Evolutionary conservation across 2,888 invertebrate genomes (phyloP).

Genomic region (Epicampocera succincta): DNA sequence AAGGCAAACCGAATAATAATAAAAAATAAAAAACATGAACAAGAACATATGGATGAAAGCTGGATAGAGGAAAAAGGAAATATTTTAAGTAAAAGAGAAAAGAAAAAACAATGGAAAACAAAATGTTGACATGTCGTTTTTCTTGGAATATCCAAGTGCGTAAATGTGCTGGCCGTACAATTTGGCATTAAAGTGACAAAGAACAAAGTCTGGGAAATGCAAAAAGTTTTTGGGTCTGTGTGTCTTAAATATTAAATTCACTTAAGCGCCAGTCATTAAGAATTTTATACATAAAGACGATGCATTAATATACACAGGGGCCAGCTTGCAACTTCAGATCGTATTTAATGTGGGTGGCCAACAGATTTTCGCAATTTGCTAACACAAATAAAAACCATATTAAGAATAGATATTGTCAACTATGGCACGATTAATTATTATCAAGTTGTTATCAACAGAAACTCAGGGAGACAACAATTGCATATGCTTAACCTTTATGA

Average conservation of each 20-base stretch:
- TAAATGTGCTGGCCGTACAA: background rate
- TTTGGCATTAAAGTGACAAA: background rate
- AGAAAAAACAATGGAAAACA: slow-evolving; percentile 6
- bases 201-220: background rate
- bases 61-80: slow-evolving; percentile 48
- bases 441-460: no score
- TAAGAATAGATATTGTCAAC: no score
- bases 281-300: no score
- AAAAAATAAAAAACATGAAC: background rate
- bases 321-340: no score
- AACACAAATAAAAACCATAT: no score
- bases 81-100: slow-evolving; percentile 26
- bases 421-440: no score
- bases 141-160: background rate
- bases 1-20: background rate
- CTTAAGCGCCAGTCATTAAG: no score
- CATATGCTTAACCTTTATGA: no score
- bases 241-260: background rate
- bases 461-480: no score
- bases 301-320: no score
- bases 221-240: background rate
- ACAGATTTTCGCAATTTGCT: no score
- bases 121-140: slow-evolving; percentile 18
- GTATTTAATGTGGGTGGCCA: no score
- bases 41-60: slow-evolving; percentile 39